Evolutionary conservation across 2,888 invertebrate species (phyloP).

Genomic region (Drosophila phalerata): DNA sequence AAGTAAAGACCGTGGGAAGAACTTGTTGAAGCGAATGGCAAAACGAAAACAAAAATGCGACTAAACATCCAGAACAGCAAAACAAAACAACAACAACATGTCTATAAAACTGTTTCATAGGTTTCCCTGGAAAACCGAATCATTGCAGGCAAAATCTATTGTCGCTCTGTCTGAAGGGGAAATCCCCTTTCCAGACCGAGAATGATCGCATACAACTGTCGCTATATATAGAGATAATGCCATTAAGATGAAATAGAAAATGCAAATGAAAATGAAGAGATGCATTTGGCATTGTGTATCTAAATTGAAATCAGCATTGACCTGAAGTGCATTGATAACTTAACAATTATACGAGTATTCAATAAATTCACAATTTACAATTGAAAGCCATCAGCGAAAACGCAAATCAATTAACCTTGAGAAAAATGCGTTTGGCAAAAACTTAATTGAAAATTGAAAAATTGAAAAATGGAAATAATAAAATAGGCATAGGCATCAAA

Average conservation of each 20-base stretch:
- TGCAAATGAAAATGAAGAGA: constrained; percentile 14
- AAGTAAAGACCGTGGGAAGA: constrained; percentile 46
- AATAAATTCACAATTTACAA: constrained; percentile 53
- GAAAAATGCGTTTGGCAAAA: constrained; percentile 67
- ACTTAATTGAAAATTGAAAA: constrained; percentile 66
- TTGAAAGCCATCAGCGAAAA: constrained; percentile 53
- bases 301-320: constrained; percentile 77
- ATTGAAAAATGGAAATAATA: not conserved
- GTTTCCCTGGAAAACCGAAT: constrained; percentile 56
- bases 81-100: constrained; percentile 44
- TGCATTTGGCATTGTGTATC: constrained; percentile 65
- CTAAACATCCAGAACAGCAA: constrained; percentile 35
- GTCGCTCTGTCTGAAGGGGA: constrained; percentile 15
- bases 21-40: constrained; percentile 25
- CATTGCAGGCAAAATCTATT: constrained; percentile 34
- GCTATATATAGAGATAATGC: constrained; percentile 2
- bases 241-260: constrained; percentile 9
- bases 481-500: constrained; percentile 57
- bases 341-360: constrained; percentile 21
- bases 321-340: constrained; percentile 76
- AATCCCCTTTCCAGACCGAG: constrained; percentile 26
- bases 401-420: constrained; percentile 77
- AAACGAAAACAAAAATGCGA: constrained; percentile 55
- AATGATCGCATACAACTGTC: constrained; percentile 11
- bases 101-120: constrained; percentile 47